Percentiles rank a stretch among this genome's conserved stretches.
Conservation (phyloP, 2,113 vertebrate species). For the Thunnus thynnus region DNA sequence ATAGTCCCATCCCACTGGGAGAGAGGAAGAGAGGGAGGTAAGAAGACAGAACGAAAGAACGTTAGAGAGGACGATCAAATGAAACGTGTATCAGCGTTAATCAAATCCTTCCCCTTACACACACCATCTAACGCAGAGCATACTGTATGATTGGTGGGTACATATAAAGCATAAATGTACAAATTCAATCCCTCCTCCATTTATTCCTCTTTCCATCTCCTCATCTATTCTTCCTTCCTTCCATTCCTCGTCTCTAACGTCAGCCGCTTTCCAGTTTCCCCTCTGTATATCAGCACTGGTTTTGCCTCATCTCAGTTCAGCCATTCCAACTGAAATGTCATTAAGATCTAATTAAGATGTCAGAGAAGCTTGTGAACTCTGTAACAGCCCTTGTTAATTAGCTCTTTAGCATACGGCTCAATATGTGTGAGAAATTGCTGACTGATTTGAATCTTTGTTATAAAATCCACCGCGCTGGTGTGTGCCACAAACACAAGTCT, state of each 20-base stretch:
- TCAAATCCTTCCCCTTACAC: constrained; percentile 49
- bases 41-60: constrained; percentile 20
- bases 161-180: constrained; percentile 14
- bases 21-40: constrained; percentile 6
- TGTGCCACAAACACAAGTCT: constrained; percentile 38
- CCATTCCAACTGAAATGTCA: constrained; percentile 80
- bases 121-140: constrained; percentile 31
- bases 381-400: constrained; percentile 81
- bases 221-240: constrained; percentile 3
- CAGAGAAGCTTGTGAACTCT: constrained; percentile 77
- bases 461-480: constrained; percentile 28
- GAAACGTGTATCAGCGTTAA: constrained; percentile 51
- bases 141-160: neutral
- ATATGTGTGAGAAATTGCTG: constrained; percentile 70
- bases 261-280: constrained; percentile 15
- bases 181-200: constrained; percentile 4
- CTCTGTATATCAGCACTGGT: constrained; percentile 43
- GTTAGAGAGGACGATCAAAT: constrained; percentile 28
- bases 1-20: constrained; percentile 49
- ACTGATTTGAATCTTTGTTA: constrained; percentile 66
- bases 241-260: constrained; percentile 16
- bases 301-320: constrained; percentile 65
- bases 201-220: constrained; percentile 27
- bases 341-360: constrained; percentile 89
- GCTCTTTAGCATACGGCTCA: constrained; percentile 74